phyloP scores from a whole-genome alignment of 2,797 vertebrate species.

The Florisuga fusca region DNA sequence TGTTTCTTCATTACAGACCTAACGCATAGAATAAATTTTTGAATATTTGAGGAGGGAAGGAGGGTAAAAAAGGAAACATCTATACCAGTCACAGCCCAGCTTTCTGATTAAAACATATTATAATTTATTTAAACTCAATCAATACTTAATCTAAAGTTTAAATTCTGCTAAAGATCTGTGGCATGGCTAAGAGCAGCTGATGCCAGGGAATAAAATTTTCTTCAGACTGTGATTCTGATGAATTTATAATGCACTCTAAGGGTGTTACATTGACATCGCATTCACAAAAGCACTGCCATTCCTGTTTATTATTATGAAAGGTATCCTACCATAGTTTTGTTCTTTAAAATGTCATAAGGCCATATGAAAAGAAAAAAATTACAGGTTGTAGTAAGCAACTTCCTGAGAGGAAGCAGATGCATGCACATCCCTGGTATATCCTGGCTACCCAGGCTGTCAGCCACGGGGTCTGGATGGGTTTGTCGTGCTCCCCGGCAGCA shows the following conservation, averaged over 20 bases:
- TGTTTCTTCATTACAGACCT: not conserved
- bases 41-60: conserved; percentile 27
- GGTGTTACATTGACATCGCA: conserved; percentile 77
- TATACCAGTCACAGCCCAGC: conserved; percentile 16
- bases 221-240: conserved; percentile 75
- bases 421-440: rapidly evolving
- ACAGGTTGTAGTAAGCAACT: not conserved
- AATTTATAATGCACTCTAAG: conserved; percentile 75
- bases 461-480: not conserved
- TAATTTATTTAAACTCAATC: conserved; percentile 73
- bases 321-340: conserved; percentile 42
- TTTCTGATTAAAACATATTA: conserved; percentile 54
- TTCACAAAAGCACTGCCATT: conserved; percentile 67
- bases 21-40: conserved; percentile 10
- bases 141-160: conserved; percentile 74
- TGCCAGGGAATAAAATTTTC: conserved; percentile 72
- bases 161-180: conserved; percentile 73
- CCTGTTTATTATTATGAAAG: conserved; percentile 69
- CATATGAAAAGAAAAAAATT: not conserved
- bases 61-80: conserved; percentile 24
- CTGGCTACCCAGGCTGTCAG: not conserved
- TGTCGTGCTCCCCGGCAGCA: not conserved
- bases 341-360: conserved; percentile 38
- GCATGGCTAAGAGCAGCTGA: conserved; percentile 64
- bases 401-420: not conserved